phyloP scores from a whole-genome alignment of 2,113 vertebrate genomes.

The Peromyscus leucopus region DNA sequence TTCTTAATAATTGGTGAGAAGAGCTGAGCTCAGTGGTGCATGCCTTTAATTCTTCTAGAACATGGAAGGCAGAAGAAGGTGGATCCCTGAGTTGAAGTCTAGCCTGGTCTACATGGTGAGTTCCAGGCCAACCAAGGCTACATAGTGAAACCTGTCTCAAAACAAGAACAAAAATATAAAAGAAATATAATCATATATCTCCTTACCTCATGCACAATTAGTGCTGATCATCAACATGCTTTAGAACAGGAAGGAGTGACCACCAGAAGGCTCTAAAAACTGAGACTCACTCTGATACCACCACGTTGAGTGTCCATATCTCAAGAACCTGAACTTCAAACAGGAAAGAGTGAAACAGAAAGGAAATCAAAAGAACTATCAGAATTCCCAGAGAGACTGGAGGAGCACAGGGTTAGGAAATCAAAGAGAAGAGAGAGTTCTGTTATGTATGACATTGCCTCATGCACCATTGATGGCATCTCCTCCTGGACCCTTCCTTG shows the following conservation, averaged over 20 bases:
- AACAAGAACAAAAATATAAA: neutral
- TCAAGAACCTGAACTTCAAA: constrained; percentile 7
- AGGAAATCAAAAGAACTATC: neutral
- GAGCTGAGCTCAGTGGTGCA: too few relatives aligned
- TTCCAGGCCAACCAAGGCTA: neutral
- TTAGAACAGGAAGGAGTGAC: neutral
- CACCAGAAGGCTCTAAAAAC: neutral
- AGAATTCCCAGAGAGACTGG: neutral
- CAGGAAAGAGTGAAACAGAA: neutral
- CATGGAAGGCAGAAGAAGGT: neutral
- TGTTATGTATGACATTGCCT: neutral
- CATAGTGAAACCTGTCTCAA: neutral
- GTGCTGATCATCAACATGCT: neutral
- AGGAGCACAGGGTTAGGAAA: neutral
- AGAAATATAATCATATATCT: too few relatives aligned
- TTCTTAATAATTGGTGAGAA: neutral
- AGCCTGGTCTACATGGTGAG: neutral
- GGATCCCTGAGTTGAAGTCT: neutral
- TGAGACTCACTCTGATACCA: neutral
- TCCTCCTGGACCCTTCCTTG: neutral
- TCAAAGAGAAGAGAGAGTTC: neutral
- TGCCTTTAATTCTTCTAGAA: neutral
- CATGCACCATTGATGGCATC: neutral
- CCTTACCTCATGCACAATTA: neutral
- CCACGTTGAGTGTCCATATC: neutral